Percentiles rank a stretch among this genome's conserved stretches.
These are phyloP conservation scores for Clinocottus analis DNA, from an alignment of 2,113 vertebrate species.

Conservation along the genomic window DNA sequence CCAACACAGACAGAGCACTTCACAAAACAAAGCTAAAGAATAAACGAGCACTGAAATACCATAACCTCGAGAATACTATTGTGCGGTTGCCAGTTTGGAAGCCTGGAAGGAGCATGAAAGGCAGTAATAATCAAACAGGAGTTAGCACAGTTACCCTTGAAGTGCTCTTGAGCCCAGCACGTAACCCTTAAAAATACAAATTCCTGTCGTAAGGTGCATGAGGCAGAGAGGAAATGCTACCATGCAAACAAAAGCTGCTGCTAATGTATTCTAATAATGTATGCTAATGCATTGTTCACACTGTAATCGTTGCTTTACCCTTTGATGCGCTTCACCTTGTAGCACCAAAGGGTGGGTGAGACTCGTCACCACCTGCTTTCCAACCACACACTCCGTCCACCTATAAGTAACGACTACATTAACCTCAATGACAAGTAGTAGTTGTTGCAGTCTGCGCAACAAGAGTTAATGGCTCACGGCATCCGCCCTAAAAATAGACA, in stretches of 20 bases:
- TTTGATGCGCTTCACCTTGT: not conserved
- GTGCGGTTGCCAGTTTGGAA: constrained; percentile 1
- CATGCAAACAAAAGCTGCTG: not conserved
- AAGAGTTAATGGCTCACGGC: constrained; percentile 37
- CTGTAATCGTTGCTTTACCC: not conserved
- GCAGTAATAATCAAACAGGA: constrained; percentile 14
- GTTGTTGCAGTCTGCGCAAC: constrained; percentile 1
- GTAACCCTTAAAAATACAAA: constrained; percentile 8
- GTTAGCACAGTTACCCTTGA: constrained; percentile 9
- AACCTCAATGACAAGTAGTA: constrained; percentile 5
- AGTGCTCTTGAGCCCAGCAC: not conserved
- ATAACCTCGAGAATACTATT: constrained; percentile 2
- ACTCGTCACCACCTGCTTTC: not conserved
- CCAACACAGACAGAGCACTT: constrained; percentile 1
- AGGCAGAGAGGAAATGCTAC: not conserved
- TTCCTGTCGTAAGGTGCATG: not conserved
- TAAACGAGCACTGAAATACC: constrained; percentile 20
- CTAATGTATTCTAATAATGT: not conserved
- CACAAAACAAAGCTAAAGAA: constrained; percentile 2
- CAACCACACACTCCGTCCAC: not conserved
- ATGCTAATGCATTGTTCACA: no score
- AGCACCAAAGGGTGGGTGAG: not conserved
- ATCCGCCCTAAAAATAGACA: constrained; percentile 40
- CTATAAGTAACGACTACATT: constrained; percentile 18
- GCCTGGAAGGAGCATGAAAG: not conserved